Conservation (phyloP, 2,113 vertebrate species). For the Aptenodytes patagonicus region DNA sequence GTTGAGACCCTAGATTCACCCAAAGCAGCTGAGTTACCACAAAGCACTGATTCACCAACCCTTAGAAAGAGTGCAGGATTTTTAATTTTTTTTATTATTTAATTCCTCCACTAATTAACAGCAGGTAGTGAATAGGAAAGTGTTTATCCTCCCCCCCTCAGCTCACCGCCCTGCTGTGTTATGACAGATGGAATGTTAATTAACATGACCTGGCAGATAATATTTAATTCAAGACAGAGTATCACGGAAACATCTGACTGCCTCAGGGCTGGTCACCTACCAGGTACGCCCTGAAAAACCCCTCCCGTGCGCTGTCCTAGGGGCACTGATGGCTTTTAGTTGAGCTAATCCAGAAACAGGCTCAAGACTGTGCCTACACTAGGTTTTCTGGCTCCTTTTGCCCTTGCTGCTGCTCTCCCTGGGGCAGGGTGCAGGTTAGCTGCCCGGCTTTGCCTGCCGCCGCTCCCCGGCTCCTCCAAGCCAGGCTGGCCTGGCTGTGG, state of each 20-base stretch:
- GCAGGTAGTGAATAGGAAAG: slow-evolving; percentile 64
- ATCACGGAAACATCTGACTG: slow-evolving; percentile 13
- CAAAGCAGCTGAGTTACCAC: background rate
- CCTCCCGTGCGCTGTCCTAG: fast-evolving
- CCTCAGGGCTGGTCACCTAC: slow-evolving; percentile 31
- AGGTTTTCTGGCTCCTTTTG: background rate
- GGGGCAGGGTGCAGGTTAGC: fast-evolving
- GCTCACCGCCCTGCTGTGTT: slow-evolving; percentile 54
- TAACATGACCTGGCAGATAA: slow-evolving; percentile 54
- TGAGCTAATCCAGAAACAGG: background rate
- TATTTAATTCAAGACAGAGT: slow-evolving; percentile 49
- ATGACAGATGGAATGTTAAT: slow-evolving; percentile 70
- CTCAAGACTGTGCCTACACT: background rate
- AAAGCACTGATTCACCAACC: background rate
- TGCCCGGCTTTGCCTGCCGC: background rate
- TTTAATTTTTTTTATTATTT: background rate
- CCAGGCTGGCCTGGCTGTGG: background rate
- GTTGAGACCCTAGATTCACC: slow-evolving; percentile 17
- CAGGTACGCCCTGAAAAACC: background rate
- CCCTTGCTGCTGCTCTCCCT: background rate
- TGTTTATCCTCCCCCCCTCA: slow-evolving; percentile 65
- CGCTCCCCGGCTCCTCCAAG: background rate
- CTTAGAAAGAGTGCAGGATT: background rate
- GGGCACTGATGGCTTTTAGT: fast-evolving
- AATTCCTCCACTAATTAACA: slow-evolving; percentile 69